Base-by-base conservation (phyloP, 2,113 vertebrate genomes). In the Mesoclemmys tuberculata region DNA sequence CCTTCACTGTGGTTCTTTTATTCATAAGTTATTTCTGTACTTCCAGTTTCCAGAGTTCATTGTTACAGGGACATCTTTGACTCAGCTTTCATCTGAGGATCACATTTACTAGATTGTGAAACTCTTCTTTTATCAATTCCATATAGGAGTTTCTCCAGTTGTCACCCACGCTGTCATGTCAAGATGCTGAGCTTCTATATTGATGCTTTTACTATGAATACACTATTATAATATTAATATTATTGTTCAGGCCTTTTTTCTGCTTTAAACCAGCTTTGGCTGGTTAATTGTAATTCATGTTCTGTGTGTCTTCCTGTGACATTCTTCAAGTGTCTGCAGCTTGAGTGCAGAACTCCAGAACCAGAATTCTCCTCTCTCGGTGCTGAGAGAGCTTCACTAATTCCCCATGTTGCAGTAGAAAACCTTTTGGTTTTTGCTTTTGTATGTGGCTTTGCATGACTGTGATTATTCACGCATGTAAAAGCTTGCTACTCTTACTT, bases 361-460 rank as follows among this genome's bases (percentile, higher is more conserved):
- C 51, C 86, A 95, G 31, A 94, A 83, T 88, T 96, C 84, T 96
- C 61, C 95, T 88, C 83, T 82, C 85, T 82, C 46, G 90, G 49
- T 90, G 49, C 38, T 84, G 68, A 93, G 97, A 94, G 79, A 41
- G 48, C 8, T 91, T 84, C 55, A 44, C 21, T 85, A 84, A 56
- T 88, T 96, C 92, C 79, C 77, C 1, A 0, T 44, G 55, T 68
- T 90, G 79, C 94, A 96, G 90, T 85, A 92, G 94, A 88, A 84
- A 95, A 89, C 29, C 86, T 93, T 92, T 87, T 46, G 68, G 90
- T 87, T 90, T 96, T 96, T 96, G 90, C 80, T 92, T 93, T 96
- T 83, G 83, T 83, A 87, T 38, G 35, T 85, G 55, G 29, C 21
- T 96, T 94, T 91, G 26, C 75, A 91, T 84, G 81, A 54, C 48